Evolutionary conservation across 2,888 invertebrate species (phyloP).

Genomic region (Odiellus spinosus): DNA sequence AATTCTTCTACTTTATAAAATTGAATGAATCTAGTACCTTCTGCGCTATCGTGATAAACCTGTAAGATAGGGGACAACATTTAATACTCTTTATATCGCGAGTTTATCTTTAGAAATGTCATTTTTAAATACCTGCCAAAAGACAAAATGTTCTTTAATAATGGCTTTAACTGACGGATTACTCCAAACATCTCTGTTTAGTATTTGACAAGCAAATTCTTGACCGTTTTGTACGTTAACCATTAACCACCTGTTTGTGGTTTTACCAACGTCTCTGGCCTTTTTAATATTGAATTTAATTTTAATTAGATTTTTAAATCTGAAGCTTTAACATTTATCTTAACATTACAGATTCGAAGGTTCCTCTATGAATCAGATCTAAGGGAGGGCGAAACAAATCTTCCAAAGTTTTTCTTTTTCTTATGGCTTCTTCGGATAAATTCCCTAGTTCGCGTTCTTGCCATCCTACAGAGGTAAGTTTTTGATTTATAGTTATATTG

Average conservation of each 20-base stretch:
- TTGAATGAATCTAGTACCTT: constrained; percentile 45
- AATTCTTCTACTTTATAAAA: constrained; percentile 45
- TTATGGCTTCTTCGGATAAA: constrained; percentile 2
- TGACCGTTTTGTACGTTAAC: constrained; percentile 52
- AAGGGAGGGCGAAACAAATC: constrained; percentile 51
- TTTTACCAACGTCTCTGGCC: constrained; percentile 40
- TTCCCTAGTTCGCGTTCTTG: constrained; percentile 20
- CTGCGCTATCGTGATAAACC: constrained; percentile 37
- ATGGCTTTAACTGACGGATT: constrained; percentile 42
- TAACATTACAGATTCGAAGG: constrained; percentile 34
- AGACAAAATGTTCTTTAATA: constrained; percentile 45
- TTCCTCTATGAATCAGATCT: constrained; percentile 45
- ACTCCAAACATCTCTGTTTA: constrained; percentile 56
- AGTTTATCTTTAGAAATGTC: too few relatives aligned
- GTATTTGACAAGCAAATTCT: constrained; percentile 49
- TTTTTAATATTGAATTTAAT: neutral
- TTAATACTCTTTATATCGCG: too few relatives aligned
- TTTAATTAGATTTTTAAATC: neutral
- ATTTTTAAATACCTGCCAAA: constrained; percentile 48
- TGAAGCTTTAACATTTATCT: neutral
- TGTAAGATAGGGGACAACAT: constrained; percentile 24
- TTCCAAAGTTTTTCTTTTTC: constrained; percentile 38
- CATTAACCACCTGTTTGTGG: constrained; percentile 45
- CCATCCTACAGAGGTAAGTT: constrained; percentile 22
- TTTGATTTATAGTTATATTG: neutral